These are phyloP conservation scores for Leucophenga maculata DNA, from an alignment of 2,888 invertebrate species.

Conservation along the genomic window DNA sequence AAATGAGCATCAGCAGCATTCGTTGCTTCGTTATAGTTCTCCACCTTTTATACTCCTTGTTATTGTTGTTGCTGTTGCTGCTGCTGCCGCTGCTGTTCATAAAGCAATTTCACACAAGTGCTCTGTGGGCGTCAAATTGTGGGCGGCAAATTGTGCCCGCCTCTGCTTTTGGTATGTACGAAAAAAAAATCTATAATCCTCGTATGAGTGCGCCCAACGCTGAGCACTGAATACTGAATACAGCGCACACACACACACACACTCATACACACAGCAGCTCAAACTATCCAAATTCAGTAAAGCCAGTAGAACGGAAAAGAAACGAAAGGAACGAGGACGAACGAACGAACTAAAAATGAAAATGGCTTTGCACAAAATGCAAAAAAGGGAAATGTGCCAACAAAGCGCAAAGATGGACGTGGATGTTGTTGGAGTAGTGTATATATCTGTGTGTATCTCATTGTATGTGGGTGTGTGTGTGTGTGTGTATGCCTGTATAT, in stretches of 20 bases:
- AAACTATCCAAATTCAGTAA: background rate
- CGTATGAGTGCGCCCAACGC: constrained; percentile 16
- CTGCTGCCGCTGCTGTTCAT: background rate
- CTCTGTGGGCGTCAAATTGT: constrained; percentile 7
- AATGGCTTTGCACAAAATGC: background rate
- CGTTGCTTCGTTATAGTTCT: too few relatives aligned
- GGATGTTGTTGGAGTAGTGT: background rate
- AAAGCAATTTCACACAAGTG: constrained; percentile 15
- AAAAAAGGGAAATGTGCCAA: constrained; percentile 13
- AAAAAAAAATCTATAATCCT: constrained; percentile 23
- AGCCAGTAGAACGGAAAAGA: background rate
- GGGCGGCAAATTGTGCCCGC: background rate
- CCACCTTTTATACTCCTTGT: background rate
- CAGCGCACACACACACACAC: constrained; percentile 16
- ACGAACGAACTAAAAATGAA: background rate
- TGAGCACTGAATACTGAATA: background rate
- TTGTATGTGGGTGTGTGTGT: constrained; percentile 18
- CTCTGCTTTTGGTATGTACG: background rate
- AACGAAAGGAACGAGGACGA: background rate
- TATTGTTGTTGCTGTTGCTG: background rate
- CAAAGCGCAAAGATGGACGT: constrained; percentile 14
- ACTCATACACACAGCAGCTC: constrained; percentile 8
- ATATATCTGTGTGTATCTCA: constrained; percentile 20
- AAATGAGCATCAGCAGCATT: constrained; percentile 21
- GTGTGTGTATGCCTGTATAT: too few relatives aligned